Base-by-base conservation (phyloP, 2,888 invertebrate genomes). In the Camptogramma bilineatum region DNA sequence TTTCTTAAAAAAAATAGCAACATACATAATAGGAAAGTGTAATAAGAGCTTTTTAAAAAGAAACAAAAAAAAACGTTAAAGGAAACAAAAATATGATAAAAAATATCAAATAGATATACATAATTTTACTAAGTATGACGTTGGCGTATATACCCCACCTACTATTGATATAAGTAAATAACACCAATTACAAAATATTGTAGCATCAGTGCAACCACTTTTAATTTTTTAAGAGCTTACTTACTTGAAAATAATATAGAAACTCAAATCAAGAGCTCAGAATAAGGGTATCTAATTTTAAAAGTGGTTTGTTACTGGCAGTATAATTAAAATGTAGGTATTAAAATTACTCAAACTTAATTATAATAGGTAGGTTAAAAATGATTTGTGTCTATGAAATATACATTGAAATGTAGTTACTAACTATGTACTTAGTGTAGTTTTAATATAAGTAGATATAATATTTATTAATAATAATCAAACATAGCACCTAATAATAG, bases 111-210 rank as follows among this genome's bases (percentile, higher is more conserved):
- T 50, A 50, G 5, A n/a, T n/a, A 42, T 58, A 61, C 8, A 18
- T 53, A 21, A 67, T 65, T 60, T 70, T 64, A 51, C 59, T 70
- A 64, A 65, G 61, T 72, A 61, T 67, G 60, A 68, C 59, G 56
- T 10, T 13, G 39, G 10, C 21, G 4, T 52, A 28, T 34, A 47
- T 55, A 54, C 18, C 58, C 39, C 21, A 46, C 31, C 34, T 42
- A 52, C 54, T 42, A 21, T 34, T 34, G 50, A 46, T 39, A 52
- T 42, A 52, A 28, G 28, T 48, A 18, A 50, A 34, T 54, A 54
- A 64, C 51, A 55, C 58, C 54, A 59, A 54, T 59, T 34, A 46
- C 47, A 52, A 42, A 1, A 59, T 46, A 24, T 55, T 56, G 16
- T 52, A 52, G 16, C 17, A 47, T 54, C 50, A 53, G 54, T 46